Evolutionary conservation across 2,888 invertebrate species (phyloP).

Genomic region (Scaptomyza reducta): DNA sequence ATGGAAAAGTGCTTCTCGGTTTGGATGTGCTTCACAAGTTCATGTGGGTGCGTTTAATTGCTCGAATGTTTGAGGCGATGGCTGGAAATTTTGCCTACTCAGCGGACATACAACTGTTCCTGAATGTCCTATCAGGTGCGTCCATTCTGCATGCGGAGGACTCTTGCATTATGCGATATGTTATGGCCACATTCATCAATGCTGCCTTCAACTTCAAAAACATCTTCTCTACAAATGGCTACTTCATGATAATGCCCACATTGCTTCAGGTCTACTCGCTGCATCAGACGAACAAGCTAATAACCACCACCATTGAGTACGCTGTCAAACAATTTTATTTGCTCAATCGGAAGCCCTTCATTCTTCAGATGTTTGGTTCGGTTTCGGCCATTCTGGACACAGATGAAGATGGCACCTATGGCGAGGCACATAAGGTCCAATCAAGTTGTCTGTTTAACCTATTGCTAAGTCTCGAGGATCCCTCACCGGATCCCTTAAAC

Average conservation of each 20-base stretch:
- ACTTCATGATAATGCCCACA: conserved; percentile 98
- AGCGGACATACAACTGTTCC: conserved; percentile 97
- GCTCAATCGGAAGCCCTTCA: conserved; percentile 98
- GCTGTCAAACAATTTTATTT: conserved; percentile 99
- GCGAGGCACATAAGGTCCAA: conserved; percentile 96
- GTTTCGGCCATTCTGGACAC: conserved; percentile 98
- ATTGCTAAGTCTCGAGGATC: conserved; percentile 95
- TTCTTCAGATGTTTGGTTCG: conserved; percentile 99
- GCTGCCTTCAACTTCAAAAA: conserved; percentile 99
- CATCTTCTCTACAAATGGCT: conserved; percentile 99
- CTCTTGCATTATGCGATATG: conserved; percentile 96
- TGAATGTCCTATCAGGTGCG: conserved; percentile 98
- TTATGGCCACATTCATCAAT: conserved; percentile 98
- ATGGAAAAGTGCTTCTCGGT: conserved; percentile 95
- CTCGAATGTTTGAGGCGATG: conserved; percentile 99
- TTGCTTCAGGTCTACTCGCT: conserved; percentile 98
- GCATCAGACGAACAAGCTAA: conserved; percentile 97
- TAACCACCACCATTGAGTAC: conserved; percentile 98
- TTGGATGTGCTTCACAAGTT: conserved; percentile 99
- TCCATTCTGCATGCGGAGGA: conserved; percentile 98
- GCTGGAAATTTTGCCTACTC: conserved; percentile 98
- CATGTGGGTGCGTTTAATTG: conserved; percentile 98
- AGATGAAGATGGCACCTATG: conserved; percentile 93
- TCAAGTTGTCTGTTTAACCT: conserved; percentile 96
- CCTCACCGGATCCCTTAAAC: conserved; percentile 96